Conservation (phyloP, 2,797 vertebrate genomes). For the Fundulus diaphanus region DNA sequence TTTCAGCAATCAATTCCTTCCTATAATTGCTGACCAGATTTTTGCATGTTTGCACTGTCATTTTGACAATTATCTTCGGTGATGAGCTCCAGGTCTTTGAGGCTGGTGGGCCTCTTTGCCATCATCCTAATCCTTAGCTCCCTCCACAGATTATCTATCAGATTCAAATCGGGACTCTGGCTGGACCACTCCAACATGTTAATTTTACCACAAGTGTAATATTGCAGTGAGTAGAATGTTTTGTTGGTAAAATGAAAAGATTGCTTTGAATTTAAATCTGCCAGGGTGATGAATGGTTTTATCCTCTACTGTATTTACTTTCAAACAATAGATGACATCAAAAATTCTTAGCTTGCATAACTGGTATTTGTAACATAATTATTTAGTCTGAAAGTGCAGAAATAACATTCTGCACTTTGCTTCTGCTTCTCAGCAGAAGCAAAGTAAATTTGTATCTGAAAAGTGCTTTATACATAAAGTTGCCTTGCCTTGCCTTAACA, state of each 20-base stretch:
- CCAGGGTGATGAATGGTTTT: not conserved
- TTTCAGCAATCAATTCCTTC: not conserved
- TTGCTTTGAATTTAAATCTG: not conserved
- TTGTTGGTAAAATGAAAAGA: not conserved
- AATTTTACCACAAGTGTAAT: not conserved
- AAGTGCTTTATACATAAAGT: too few species aligned
- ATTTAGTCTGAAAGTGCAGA: too few species aligned
- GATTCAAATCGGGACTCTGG: not conserved
- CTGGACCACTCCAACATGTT: not conserved
- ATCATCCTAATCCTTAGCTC: not conserved
- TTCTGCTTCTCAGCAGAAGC: not conserved
- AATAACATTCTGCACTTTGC: too few species aligned
- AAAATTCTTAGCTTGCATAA: too few species aligned
- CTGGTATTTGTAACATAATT: too few species aligned
- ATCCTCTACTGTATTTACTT: not conserved
- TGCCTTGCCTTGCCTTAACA: too few species aligned
- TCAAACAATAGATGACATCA: not conserved
- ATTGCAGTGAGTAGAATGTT: not conserved
- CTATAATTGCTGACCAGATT: not conserved
- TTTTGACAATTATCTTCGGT: not conserved
- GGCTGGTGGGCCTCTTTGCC: not conserved
- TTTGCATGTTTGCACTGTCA: not conserved
- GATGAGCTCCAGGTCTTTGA: too few species aligned
- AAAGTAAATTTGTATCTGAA: not conserved
- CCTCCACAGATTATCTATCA: not conserved